phyloP scores from a whole-genome alignment of 2,888 invertebrate species.

The Hypomecis atomaria region DNA sequence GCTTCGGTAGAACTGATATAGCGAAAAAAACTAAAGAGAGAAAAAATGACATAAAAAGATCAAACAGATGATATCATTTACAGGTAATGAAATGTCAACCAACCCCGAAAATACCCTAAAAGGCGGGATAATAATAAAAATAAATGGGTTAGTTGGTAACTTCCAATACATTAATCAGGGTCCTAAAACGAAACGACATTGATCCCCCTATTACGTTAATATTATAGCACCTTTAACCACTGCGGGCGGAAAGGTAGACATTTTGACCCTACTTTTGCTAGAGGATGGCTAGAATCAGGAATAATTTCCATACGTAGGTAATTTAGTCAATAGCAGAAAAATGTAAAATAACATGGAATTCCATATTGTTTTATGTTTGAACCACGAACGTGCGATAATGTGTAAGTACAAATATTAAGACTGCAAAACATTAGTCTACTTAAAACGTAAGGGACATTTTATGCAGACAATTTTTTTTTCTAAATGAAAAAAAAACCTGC shows the following conservation, averaged over 20 bases:
- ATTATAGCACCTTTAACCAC: slow-evolving; percentile 42
- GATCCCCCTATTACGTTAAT: slow-evolving; percentile 44
- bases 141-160: slow-evolving; percentile 47
- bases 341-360: too few species aligned
- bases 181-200: slow-evolving; percentile 46
- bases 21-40: too few species aligned
- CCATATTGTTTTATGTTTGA: not conserved
- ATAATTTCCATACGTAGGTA: slow-evolving; percentile 3
- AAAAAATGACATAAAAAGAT: slow-evolving; percentile 29
- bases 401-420: too few species aligned
- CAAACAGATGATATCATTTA: slow-evolving; percentile 37
- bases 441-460: too few species aligned
- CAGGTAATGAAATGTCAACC: slow-evolving; percentile 40
- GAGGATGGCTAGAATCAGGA: not conserved
- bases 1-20: too few species aligned
- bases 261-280: slow-evolving; percentile 22
- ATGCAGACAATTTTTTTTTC: too few species aligned
- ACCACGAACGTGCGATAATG: not conserved
- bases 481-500: too few species aligned
- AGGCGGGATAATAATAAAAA: slow-evolving; percentile 44
- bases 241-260: slow-evolving; percentile 40
- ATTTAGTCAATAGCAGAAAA: not conserved
- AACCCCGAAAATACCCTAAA: slow-evolving; percentile 37
- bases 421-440: too few species aligned
- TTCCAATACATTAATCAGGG: slow-evolving; percentile 49